Conservation (phyloP, 2,797 vertebrate species). For the Megalops cyprinoides region DNA sequence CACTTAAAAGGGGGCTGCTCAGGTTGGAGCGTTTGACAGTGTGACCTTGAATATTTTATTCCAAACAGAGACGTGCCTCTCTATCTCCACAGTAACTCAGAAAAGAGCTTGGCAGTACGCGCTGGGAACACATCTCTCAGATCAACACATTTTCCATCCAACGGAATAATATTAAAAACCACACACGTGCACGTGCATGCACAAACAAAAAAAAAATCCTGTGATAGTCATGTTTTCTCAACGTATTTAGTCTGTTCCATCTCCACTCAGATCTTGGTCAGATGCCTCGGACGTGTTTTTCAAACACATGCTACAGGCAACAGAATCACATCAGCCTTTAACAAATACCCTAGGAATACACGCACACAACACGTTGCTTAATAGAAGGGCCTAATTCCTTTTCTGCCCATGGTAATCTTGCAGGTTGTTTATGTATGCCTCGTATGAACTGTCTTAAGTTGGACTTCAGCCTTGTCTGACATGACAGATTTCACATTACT, state of each 20-base stretch:
- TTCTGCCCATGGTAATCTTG: constrained; percentile 55
- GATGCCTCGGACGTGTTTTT: too few species aligned
- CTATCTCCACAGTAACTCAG: background rate
- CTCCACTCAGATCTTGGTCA: too few species aligned
- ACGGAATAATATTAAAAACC: background rate
- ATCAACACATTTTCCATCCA: background rate
- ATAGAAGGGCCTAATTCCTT: constrained; percentile 28
- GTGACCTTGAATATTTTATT: constrained; percentile 21
- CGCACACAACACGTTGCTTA: background rate
- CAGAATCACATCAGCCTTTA: too few species aligned
- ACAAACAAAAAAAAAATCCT: background rate
- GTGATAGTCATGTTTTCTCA: too few species aligned
- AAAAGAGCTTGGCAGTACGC: background rate
- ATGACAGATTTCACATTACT: constrained; percentile 69
- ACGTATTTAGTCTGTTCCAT: too few species aligned
- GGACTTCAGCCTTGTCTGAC: constrained; percentile 74
- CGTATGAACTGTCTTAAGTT: constrained; percentile 60
- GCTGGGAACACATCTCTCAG: background rate
- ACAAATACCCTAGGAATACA: too few species aligned
- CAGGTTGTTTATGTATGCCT: constrained; percentile 47
- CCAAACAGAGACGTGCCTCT: background rate
- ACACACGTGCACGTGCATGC: constrained; percentile 14
- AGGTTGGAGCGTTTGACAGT: constrained; percentile 4
- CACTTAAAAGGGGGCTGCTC: constrained; percentile 44
- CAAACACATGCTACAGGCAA: too few species aligned